A percentile compares a stretch with the other conserved stretches of the same genome.
phyloP scores from a whole-genome alignment of 2,888 invertebrate genomes.

The Tinea pellionella region DNA sequence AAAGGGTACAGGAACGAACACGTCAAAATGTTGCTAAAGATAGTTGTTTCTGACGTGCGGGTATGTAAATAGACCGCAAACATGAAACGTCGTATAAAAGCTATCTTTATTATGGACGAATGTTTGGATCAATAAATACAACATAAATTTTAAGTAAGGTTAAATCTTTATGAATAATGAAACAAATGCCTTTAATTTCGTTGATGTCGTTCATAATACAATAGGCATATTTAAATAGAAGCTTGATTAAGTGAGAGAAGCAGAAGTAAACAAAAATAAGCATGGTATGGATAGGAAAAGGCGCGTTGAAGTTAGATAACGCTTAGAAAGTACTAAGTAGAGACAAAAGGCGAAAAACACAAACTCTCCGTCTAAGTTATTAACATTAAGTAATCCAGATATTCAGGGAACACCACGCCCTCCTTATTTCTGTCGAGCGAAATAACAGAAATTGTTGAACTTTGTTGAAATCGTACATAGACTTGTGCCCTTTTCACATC shows the following conservation, averaged over 20 bases:
- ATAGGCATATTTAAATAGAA: no score
- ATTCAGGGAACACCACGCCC: constrained; percentile 10
- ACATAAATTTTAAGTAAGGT: neutral
- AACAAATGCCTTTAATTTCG: neutral
- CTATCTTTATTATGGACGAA: neutral
- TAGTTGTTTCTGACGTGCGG: neutral
- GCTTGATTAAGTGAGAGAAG: neutral
- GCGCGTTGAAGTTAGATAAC: neutral
- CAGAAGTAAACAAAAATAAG: neutral
- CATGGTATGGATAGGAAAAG: neutral
- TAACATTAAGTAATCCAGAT: constrained; percentile 12
- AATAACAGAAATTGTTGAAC: constrained; percentile 6
- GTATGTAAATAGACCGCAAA: neutral
- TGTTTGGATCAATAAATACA: neutral
- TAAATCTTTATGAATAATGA: neutral
- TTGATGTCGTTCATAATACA: no score
- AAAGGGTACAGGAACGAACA: neutral
- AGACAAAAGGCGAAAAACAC: neutral
- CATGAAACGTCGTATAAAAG: neutral
- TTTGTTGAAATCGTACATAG: constrained; percentile 4
- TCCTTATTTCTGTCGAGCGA: neutral
- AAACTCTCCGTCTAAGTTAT: constrained; percentile 4
- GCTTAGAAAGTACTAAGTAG: neutral
- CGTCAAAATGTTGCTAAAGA: neutral
- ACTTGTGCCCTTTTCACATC: constrained; percentile 2